phyloP scores from a whole-genome alignment of 2,888 invertebrate species.

The Caenorhabditis japonica region DNA sequence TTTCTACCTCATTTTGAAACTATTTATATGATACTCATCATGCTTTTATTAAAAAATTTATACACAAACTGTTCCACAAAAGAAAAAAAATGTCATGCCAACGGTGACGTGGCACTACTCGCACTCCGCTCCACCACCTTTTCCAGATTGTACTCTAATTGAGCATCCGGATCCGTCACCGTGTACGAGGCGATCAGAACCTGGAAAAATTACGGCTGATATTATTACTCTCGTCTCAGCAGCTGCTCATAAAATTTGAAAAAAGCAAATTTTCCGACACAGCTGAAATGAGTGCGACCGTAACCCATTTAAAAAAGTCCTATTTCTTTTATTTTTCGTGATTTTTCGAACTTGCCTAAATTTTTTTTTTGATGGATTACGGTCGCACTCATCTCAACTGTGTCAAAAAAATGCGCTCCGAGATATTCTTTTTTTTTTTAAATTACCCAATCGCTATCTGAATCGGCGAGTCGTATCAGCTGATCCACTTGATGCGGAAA shows the following conservation, averaged over 20 bases:
- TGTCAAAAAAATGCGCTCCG: too few relatives aligned
- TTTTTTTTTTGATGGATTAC: too few relatives aligned
- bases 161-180: constrained; percentile 16
- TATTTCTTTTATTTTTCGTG: not conserved
- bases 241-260: too few relatives aligned
- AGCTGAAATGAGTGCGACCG: too few relatives aligned
- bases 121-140: constrained; percentile 11
- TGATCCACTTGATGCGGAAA: constrained; percentile 34
- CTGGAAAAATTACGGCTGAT: constrained; percentile 5
- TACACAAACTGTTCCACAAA: not conserved
- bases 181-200: constrained; percentile 38
- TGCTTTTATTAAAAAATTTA: not conserved
- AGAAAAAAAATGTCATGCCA: too few relatives aligned
- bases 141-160: constrained; percentile 16
- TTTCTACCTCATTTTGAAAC: too few relatives aligned
- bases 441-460: constrained; percentile 47
- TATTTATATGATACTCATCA: too few relatives aligned
- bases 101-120: constrained; percentile 8
- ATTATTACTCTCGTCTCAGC: too few relatives aligned
- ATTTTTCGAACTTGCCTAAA: not conserved
- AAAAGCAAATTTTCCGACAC: too few relatives aligned
- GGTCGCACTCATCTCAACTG: too few relatives aligned
- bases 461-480: constrained; percentile 34
- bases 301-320: too few relatives aligned
- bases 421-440: not conserved